These are phyloP conservation scores for Lobophora halterata DNA, from an alignment of 2,888 invertebrate genomes.

Conservation along the genomic window DNA sequence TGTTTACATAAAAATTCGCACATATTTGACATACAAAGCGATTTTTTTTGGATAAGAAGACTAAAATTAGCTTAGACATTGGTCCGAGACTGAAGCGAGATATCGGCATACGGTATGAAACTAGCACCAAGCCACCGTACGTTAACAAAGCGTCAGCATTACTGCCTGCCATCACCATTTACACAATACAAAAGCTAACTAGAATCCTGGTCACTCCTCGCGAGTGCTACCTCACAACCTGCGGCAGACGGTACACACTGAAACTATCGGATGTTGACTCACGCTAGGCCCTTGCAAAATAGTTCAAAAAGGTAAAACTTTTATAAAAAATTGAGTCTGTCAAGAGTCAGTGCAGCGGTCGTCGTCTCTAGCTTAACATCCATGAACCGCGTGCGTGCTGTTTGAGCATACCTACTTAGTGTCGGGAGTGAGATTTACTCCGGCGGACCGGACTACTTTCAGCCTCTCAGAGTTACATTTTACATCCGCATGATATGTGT, in stretches of 20 bases:
- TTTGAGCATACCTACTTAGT: conserved; percentile 62
- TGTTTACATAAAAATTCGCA: conserved; percentile 76
- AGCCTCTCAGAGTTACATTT: conserved; percentile 64
- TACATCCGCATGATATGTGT: conserved; percentile 77
- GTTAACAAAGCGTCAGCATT: conserved; percentile 51
- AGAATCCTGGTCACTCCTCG: conserved; percentile 27
- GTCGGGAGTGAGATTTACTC: conserved; percentile 44
- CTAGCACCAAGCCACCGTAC: conserved; percentile 79
- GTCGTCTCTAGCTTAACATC: conserved; percentile 28
- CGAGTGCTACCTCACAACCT: conserved; percentile 18
- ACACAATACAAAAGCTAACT: conserved; percentile 65
- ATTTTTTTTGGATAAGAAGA: conserved; percentile 70
- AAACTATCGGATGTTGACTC: conserved; percentile 31
- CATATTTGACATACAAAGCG: conserved; percentile 81
- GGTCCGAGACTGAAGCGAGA: conserved; percentile 79
- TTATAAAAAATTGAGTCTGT: conserved; percentile 68
- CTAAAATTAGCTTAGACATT: conserved; percentile 71
- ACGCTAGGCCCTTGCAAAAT: conserved; percentile 61
- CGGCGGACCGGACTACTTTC: conserved; percentile 56
- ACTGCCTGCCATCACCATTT: conserved; percentile 29
- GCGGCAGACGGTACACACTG: conserved; percentile 10
- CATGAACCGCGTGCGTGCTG: conserved; percentile 46
- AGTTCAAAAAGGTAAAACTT: conserved; percentile 66
- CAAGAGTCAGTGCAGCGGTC: conserved; percentile 44
- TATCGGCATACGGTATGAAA: conserved; percentile 62